These are phyloP conservation scores for Lacanobia wlatinum DNA, from an alignment of 2,888 invertebrate genomes.

Conservation along the genomic window DNA sequence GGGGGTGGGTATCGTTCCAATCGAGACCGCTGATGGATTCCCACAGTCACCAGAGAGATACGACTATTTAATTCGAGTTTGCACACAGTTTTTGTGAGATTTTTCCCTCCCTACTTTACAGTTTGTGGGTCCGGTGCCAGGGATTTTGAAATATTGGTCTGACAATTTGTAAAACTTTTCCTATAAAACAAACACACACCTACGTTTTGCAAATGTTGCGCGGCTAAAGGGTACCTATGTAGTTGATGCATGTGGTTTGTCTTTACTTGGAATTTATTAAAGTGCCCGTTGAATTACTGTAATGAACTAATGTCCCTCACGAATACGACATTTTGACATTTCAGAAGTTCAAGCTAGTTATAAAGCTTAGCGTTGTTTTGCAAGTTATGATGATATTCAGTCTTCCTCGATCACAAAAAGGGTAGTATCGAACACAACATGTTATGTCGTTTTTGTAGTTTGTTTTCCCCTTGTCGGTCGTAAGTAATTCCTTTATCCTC, in stretches of 20 bases:
- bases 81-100: constrained; percentile 81
- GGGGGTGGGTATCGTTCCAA: constrained; percentile 77
- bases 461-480: constrained; percentile 84
- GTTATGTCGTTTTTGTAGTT: constrained; percentile 83
- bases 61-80: constrained; percentile 88
- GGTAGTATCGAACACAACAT: constrained; percentile 77
- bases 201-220: constrained; percentile 23
- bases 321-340: constrained; percentile 37
- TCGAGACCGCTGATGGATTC: constrained; percentile 85
- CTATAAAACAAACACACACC: constrained; percentile 50
- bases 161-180: constrained; percentile 61
- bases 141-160: constrained; percentile 71
- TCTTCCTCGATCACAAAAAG: constrained; percentile 66
- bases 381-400: constrained; percentile 43
- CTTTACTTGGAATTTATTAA: constrained; percentile 42
- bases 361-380: constrained; percentile 41
- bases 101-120: constrained; percentile 75
- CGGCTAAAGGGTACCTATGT: constrained; percentile 6
- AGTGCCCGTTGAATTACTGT: constrained; percentile 27
- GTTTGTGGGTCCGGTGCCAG: constrained; percentile 66
- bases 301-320: constrained; percentile 11
- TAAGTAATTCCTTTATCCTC: constrained; percentile 85
- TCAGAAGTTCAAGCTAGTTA: constrained; percentile 27
- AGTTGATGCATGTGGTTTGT: constrained; percentile 3
- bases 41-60: constrained; percentile 83